Base-by-base conservation (phyloP, 2,888 invertebrate species). In the Pheosia tremula region DNA sequence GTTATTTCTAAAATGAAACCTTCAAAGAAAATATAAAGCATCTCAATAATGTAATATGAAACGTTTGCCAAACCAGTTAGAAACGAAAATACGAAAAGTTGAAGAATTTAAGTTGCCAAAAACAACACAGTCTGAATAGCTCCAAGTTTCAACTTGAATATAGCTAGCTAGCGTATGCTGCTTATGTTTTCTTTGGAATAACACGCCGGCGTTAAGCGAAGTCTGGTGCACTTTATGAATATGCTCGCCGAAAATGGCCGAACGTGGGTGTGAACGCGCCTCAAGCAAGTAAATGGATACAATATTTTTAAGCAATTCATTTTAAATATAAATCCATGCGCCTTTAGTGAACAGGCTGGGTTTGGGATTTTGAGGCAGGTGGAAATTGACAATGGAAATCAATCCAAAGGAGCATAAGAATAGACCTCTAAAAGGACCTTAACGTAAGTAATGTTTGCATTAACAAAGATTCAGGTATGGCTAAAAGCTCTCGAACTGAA, bases 121-220 rank as follows among this genome's bases (percentile, higher is more conserved):
- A 74, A 69, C 67, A 74, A 67, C 70, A 63, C 56, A 56, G 59
- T 63, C 57, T 60, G 62, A 53, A 74, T 67, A 72, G 68, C 68
- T 39, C 55, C 11, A 54, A 50, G 72, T 72, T 67, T 50, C 63
- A 75, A 75, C 72, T 75, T 69, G 56, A 45, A 63, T 63, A 74
- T 72, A 72, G 61, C 66, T 72, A 10, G 54, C 75, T 72, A 74
- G 58, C 66, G 62, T 76, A 76, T n/a, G 47, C 4, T 72, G 72
- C 74, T 70, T 66, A 63, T 63, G 72, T 72, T 64, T 71, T 63
- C 71, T 72, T 72, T 67, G 53, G 69, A 76, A 76, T 72, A 76
- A 76, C 72, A 75, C 67, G 66, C 63, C 63, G 62, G 54, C 66
- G 63, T 73, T 64, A 68, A 39, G 55, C 67, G 38, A 75, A 75